These are phyloP conservation scores for Flabesymbios commensalis DNA, from an alignment of 2,888 invertebrate genomes.

Conservation along the genomic window DNA sequence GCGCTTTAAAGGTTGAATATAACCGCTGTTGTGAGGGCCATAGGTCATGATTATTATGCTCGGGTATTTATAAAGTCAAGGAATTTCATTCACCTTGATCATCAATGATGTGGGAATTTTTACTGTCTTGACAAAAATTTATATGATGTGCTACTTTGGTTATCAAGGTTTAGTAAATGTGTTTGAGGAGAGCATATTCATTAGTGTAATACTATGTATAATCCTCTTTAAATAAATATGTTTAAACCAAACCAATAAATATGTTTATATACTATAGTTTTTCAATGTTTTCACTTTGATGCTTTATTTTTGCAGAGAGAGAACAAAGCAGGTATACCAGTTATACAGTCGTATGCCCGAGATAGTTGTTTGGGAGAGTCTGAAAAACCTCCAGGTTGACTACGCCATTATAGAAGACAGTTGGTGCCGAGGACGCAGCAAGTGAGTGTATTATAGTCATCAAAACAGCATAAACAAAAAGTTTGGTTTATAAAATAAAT, in stretches of 20 bases:
- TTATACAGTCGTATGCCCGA: conserved; percentile 77
- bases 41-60: too few relatives aligned
- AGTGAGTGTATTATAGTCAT: conserved; percentile 39
- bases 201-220: too few relatives aligned
- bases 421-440: conserved; percentile 62
- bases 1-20: too few relatives aligned
- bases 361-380: conserved; percentile 71
- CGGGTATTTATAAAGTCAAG: not conserved
- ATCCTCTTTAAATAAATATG: too few relatives aligned
- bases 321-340: conserved; percentile 80
- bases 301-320: conserved; percentile 66
- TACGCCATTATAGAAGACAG: conserved; percentile 76
- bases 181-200: too few relatives aligned
- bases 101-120: not conserved
- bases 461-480: too few relatives aligned
- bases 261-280: too few relatives aligned
- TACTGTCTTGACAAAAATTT: not conserved
- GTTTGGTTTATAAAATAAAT: too few relatives aligned
- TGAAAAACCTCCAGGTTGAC: conserved; percentile 71
- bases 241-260: too few relatives aligned
- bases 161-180: not conserved
- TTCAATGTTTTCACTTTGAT: too few relatives aligned
- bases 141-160: not conserved
- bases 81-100: too few relatives aligned
- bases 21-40: too few relatives aligned